Conservation (phyloP, 2,888 invertebrate genomes). For the Biston betularia region DNA sequence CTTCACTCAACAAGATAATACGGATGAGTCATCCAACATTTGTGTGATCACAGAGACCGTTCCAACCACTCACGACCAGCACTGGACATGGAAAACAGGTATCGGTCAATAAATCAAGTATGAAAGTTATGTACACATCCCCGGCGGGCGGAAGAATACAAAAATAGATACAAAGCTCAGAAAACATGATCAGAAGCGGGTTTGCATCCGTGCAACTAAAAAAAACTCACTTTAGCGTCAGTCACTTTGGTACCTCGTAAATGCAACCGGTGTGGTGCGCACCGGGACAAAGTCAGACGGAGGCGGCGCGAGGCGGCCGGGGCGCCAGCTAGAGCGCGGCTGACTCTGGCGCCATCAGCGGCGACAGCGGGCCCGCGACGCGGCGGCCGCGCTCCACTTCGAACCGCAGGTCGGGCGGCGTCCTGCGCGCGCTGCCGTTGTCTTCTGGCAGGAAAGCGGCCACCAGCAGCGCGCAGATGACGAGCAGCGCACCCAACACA, state of each 20-base stretch:
- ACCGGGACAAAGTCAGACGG: slow-evolving; percentile 72
- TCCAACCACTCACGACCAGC: slow-evolving; percentile 37
- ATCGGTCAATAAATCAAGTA: slow-evolving; percentile 60
- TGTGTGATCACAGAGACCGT: neutral
- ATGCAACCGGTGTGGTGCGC: slow-evolving; percentile 61
- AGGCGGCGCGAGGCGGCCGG: slow-evolving; percentile 75
- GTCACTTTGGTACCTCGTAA: slow-evolving; percentile 76
- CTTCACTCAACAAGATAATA: slow-evolving; percentile 32
- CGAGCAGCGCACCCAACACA: slow-evolving; percentile 98
- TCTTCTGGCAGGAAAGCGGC: slow-evolving; percentile 94
- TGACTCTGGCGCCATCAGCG: slow-evolving; percentile 92
- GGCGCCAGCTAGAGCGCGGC: slow-evolving; percentile 89
- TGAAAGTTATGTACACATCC: slow-evolving; percentile 73
- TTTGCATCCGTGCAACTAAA: slow-evolving; percentile 56
- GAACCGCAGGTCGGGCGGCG: slow-evolving; percentile 91
- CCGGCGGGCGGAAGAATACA: slow-evolving; percentile 64
- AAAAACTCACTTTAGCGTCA: slow-evolving; percentile 61
- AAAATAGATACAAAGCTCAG: slow-evolving; percentile 79
- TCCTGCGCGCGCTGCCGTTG: slow-evolving; percentile 67
- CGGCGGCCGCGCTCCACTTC: slow-evolving; percentile 93
- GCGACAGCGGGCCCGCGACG: slow-evolving; percentile 91
- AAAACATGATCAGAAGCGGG: slow-evolving; percentile 69
- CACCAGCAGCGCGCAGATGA: slow-evolving; percentile 97
- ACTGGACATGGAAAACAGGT: slow-evolving; percentile 57
- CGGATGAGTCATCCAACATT: slow-evolving; percentile 39